Evolutionary conservation across 2,113 vertebrate species (phyloP).

Genomic region (Scalopus aquaticus): DNA sequence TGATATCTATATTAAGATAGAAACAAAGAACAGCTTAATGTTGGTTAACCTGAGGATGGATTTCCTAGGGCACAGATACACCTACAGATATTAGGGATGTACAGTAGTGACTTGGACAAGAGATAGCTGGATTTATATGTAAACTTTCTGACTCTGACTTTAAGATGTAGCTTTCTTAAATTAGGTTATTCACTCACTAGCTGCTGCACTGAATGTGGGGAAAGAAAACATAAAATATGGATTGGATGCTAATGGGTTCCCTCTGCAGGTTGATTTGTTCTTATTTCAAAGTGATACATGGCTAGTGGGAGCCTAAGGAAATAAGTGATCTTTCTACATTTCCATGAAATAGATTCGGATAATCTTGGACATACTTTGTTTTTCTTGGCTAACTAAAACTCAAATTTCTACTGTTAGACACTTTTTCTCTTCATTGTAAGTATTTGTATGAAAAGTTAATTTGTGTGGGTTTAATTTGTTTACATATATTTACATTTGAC

Average conservation of each 20-base stretch:
- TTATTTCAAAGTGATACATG: not conserved
- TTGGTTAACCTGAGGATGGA: not conserved
- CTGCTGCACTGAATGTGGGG: not conserved
- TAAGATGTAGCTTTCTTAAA: not conserved
- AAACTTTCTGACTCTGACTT: not conserved
- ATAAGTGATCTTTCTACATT: conserved; percentile 33
- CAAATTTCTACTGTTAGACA: conserved; percentile 66
- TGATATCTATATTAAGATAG: not conserved
- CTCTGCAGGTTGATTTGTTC: not conserved
- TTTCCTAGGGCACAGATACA: not conserved
- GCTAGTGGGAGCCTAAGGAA: conserved; percentile 1
- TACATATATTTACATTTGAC: conserved; percentile 79
- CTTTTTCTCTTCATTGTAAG: conserved; percentile 62
- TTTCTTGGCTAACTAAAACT: conserved; percentile 65
- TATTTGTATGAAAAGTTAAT: conserved; percentile 72
- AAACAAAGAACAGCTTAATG: not conserved
- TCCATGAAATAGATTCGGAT: conserved; percentile 48
- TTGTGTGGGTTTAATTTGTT: conserved; percentile 79
- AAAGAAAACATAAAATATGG: not conserved
- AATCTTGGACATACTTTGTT: conserved; percentile 65
- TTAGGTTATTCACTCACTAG: not conserved
- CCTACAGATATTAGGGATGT: not conserved
- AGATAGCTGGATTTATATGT: not conserved
- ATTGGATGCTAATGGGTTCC: not conserved
- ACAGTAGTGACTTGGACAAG: not conserved